Percentiles rank a stretch among this genome's conserved stretches.
phyloP scores from a whole-genome alignment of 1,140 invertebrate genomes.

The Ips typographus region DNA sequence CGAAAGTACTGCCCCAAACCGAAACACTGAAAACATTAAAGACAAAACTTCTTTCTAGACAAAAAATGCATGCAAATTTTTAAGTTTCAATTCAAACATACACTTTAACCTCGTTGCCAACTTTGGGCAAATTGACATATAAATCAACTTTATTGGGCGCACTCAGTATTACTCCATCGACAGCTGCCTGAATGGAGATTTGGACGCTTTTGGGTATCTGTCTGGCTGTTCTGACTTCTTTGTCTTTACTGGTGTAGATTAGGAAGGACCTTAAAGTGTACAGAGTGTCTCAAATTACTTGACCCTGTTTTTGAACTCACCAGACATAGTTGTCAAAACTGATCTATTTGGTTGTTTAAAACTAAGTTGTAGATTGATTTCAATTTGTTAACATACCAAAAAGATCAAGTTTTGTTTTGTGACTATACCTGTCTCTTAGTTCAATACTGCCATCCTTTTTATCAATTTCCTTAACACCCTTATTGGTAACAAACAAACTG shows the following conservation, averaged over 20 bases:
- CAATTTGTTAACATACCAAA: neutral
- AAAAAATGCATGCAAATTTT: constrained; percentile 2
- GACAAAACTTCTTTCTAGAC: neutral
- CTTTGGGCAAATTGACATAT: constrained; percentile 16
- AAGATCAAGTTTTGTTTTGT: neutral
- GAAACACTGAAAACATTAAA: constrained; percentile 15
- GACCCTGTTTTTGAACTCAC: too few species aligned
- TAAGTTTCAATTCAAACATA: constrained; percentile 7
- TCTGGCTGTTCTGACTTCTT: constrained; percentile 44
- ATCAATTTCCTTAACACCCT: constrained; percentile 37
- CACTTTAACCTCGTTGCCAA: constrained; percentile 23
- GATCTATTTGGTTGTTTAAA: too few species aligned
- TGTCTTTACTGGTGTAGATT: constrained; percentile 41
- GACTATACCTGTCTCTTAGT: constrained; percentile 41
- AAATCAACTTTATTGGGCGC: constrained; percentile 24
- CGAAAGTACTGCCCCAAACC: constrained; percentile 17
- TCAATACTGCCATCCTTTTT: constrained; percentile 31
- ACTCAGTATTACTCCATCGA: constrained; percentile 23
- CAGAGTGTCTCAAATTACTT: neutral
- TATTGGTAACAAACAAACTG: constrained; percentile 39
- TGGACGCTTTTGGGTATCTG: constrained; percentile 37
- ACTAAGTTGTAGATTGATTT: too few species aligned
- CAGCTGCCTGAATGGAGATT: constrained; percentile 20
- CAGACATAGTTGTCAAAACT: too few species aligned
- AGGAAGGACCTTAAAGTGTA: constrained; percentile 39